Evolutionary conservation across 2,888 invertebrate species (phyloP).

Genomic region (Oscheius myriophilus): DNA sequence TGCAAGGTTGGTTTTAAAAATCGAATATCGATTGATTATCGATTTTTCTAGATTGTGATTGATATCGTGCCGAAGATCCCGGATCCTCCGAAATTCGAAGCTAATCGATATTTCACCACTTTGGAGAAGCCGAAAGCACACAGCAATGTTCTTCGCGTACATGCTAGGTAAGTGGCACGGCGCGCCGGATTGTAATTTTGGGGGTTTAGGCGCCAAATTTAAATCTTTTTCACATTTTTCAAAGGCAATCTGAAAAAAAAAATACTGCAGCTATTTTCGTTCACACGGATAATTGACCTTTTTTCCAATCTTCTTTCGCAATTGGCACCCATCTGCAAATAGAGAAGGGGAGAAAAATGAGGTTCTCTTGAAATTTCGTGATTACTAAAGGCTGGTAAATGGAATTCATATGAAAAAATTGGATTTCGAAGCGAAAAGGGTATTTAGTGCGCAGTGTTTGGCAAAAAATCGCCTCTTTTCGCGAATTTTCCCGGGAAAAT

Average conservation of each 20-base stretch:
- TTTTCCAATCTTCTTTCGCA: too few species aligned
- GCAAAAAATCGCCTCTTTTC: background rate
- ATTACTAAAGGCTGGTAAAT: too few species aligned
- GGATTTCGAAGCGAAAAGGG: too few species aligned
- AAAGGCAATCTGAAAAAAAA: too few species aligned
- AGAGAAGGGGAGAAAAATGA: too few species aligned
- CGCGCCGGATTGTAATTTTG: background rate
- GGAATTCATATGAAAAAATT: too few species aligned
- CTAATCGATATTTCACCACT: constrained; percentile 20
- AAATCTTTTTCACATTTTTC: background rate
- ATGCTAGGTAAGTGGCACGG: constrained; percentile 24
- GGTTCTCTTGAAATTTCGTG: too few species aligned
- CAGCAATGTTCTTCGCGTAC: constrained; percentile 9
- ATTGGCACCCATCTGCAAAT: too few species aligned
- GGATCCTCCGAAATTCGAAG: constrained; percentile 25
- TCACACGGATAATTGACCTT: too few species aligned
- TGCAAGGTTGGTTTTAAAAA: constrained; percentile 18
- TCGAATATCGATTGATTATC: background rate
- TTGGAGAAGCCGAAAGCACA: background rate
- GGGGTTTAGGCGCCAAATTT: background rate
- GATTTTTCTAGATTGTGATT: constrained; percentile 7
- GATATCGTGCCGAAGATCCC: constrained; percentile 21
- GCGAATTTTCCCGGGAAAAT: background rate
- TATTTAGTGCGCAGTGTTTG: background rate
- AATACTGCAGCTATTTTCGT: too few species aligned